Conservation (phyloP, 2,113 vertebrate genomes). For the Zingel zingel region DNA sequence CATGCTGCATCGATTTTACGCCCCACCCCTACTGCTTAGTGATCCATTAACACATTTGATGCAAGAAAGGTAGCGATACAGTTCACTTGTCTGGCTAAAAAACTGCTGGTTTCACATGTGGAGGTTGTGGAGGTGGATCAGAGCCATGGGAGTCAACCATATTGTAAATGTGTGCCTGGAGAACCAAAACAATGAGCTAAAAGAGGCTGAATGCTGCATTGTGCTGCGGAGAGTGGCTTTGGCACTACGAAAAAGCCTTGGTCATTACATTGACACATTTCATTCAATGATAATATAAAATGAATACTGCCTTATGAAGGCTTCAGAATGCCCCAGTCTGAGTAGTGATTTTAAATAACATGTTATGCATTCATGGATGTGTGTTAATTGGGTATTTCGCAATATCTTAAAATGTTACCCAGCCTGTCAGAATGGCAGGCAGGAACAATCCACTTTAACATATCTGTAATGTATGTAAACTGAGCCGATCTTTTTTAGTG, state of each 20-base stretch:
- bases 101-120: not conserved
- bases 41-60: too few species aligned
- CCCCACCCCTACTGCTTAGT: too few species aligned
- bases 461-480: not conserved
- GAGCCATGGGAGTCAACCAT: not conserved
- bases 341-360: constrained; percentile 1
- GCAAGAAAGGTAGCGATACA: too few species aligned
- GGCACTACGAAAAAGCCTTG: not conserved
- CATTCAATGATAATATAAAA: not conserved
- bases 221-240: not conserved
- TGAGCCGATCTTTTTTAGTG: not conserved
- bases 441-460: constrained; percentile 10
- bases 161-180: not conserved
- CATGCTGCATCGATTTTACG: too few species aligned
- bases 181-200: not conserved
- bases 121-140: not conserved
- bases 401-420: constrained; percentile 2
- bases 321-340: not conserved
- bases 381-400: constrained; percentile 20
- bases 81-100: not conserved
- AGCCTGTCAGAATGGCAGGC: not conserved
- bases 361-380: constrained; percentile 2
- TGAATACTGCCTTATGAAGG: not conserved
- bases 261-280: not conserved
- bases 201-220: not conserved